These are phyloP conservation scores for Yponomeuta malinellus DNA, from an alignment of 2,888 invertebrate genomes.

Conservation along the genomic window DNA sequence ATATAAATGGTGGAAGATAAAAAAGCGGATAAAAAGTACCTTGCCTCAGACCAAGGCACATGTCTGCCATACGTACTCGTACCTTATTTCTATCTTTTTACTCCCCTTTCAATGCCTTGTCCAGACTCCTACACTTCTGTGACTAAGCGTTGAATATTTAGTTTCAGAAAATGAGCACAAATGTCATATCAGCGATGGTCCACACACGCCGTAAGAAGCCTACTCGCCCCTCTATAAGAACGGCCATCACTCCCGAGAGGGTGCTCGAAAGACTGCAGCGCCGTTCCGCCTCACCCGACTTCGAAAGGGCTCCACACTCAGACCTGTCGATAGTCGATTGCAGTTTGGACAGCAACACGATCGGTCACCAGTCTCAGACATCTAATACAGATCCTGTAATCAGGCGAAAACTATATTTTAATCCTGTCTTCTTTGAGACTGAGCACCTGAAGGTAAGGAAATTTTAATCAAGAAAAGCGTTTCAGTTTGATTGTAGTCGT, in stretches of 20 bases:
- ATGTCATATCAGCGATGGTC: conserved; percentile 62
- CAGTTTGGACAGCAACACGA: conserved; percentile 43
- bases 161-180: conserved; percentile 60
- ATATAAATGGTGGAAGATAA: too few relatives aligned
- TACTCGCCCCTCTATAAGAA: conserved; percentile 42
- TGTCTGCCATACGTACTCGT: too few relatives aligned
- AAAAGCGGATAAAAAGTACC: too few relatives aligned
- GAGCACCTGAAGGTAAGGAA: conserved; percentile 84
- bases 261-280: conserved; percentile 50
- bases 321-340: conserved; percentile 67
- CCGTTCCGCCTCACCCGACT: conserved; percentile 59
- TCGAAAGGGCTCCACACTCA: conserved; percentile 67
- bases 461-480: not conserved
- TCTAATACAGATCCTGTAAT: conserved; percentile 59
- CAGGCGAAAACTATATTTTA: conserved; percentile 88
- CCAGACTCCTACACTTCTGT: too few relatives aligned
- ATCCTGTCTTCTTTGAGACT: conserved; percentile 93
- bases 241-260: conserved; percentile 43
- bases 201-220: conserved; percentile 60
- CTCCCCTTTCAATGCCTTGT: too few relatives aligned
- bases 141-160: conserved; percentile 18
- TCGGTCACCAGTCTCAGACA: conserved; percentile 43
- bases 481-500: not conserved
- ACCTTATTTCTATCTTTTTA: too few relatives aligned
- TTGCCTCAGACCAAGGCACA: too few relatives aligned